These are phyloP conservation scores for Penaeus indicus DNA, from an alignment of 1,140 invertebrate genomes.

Conservation along the genomic window DNA sequence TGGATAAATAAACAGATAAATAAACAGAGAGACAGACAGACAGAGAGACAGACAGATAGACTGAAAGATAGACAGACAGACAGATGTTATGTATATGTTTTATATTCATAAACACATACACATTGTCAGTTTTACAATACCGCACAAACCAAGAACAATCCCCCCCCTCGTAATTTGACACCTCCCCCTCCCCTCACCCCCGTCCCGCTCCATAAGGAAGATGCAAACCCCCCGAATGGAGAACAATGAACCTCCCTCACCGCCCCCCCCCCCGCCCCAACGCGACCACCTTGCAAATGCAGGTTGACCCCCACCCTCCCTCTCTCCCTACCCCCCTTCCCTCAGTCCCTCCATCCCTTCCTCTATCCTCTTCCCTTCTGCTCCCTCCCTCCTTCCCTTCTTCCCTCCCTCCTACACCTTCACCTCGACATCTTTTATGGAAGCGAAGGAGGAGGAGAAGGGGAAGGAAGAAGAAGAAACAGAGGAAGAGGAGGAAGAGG, in stretches of 20 bases:
- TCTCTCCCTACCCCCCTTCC: neutral
- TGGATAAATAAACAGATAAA: neutral
- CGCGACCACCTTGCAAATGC: neutral
- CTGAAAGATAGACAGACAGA: conserved; percentile 5
- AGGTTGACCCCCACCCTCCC: conserved; percentile 23
- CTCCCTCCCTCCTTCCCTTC: neutral
- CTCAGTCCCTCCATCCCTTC: neutral
- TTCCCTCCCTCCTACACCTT: neutral
- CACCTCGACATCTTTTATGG: neutral
- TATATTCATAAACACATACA: neutral
- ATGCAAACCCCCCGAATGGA: too few species aligned
- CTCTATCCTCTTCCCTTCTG: too few species aligned
- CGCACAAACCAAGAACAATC: too few species aligned
- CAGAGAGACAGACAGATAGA: conserved; percentile 42
- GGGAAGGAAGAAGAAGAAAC: neutral
- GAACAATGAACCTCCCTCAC: neutral
- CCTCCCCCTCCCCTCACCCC: too few species aligned
- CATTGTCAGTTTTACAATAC: neutral
- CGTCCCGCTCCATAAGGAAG: too few species aligned
- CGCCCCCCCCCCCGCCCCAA: conserved; percentile 14
- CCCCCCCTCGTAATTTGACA: too few species aligned
- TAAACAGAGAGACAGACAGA: conserved; percentile 29
- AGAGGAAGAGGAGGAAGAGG: conserved; percentile 5
- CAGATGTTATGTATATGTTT: too few species aligned
- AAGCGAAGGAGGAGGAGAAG: neutral